Evolutionary conservation across 2,888 invertebrate genomes (phyloP), one percentile per base, ranked within the genome.

Genomic region (Apodemia duryi): DNA sequence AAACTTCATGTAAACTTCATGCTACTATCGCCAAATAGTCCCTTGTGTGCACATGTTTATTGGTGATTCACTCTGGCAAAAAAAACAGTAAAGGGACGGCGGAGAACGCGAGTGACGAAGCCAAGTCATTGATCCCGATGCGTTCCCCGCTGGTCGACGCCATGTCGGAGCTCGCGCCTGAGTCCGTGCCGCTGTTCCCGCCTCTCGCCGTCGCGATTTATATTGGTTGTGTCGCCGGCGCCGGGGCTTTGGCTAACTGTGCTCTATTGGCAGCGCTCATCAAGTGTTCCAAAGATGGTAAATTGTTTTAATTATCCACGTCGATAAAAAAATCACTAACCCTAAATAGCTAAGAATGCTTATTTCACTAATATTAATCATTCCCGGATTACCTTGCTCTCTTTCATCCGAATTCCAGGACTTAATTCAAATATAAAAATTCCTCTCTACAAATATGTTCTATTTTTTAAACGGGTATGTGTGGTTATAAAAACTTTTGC

Each of bases 101-200:
- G 74, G 84, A 77, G 85, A 79, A 83, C 83, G 88, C 83, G 80
- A 78, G 83, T 83, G 85, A 83, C 86, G 88, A 82, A 82, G 82
- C 73, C 79, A 80, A 88, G 90, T 91, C 91, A 91, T 90, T 90
- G 91, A 86, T 91, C 91, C 91, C 91, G 82, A 74, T 76, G 79
- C 85, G 82, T 82, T 86, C 88, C 87, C 82, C 86, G 80, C 75
- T 82, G 77, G 79, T 77, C 84, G 86, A 84, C 88, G 77, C 84
- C 77, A 86, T 85, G 87, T 73, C 83, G 78, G 82, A 80, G 81
- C 79, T 73, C 79, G 79, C 49, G 79, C 73, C 79, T 78, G 74
- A 73, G 71, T 71, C 74, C 72, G 81, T 73, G 73, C 83, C 84
- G 77, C 80, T 86, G 71, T 73, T 88, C 76, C 83, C 90, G 76